Evolutionary conservation across 2,797 vertebrate species (phyloP).

Genomic region (Babyrousa celebensis): DNA sequence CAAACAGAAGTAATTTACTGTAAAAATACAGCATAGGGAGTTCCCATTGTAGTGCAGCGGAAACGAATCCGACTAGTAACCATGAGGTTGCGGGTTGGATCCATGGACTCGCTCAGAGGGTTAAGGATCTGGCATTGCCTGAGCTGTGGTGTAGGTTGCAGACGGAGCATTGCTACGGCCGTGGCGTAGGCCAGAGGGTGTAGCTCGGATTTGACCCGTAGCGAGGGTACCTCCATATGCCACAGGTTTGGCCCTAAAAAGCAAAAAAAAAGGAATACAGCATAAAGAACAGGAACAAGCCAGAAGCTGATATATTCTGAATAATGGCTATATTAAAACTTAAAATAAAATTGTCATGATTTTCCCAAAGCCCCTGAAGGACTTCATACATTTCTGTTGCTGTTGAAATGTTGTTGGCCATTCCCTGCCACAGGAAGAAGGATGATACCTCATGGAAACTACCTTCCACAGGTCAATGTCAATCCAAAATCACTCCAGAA

Average conservation of each 20-base stretch:
- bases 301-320: neutral
- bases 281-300: neutral
- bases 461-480: neutral
- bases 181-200: too few relatives aligned
- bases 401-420: neutral
- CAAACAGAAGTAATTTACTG: neutral
- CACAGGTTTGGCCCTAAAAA: too few relatives aligned
- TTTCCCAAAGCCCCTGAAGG: neutral
- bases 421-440: neutral
- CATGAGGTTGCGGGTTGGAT: too few relatives aligned
- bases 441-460: neutral
- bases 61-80: too few relatives aligned
- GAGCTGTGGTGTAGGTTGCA: too few relatives aligned
- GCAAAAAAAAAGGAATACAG: neutral
- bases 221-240: too few relatives aligned
- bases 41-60: too few relatives aligned
- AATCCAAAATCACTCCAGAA: neutral
- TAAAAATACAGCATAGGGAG: too few relatives aligned
- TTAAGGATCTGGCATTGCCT: too few relatives aligned
- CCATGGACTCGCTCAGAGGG: too few relatives aligned
- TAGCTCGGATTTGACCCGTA: too few relatives aligned
- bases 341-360: conserved; percentile 12
- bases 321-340: neutral
- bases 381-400: neutral
- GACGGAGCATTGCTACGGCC: too few relatives aligned